phyloP scores from a whole-genome alignment of 2,797 vertebrate genomes.

The Notolabrus celidotus region DNA sequence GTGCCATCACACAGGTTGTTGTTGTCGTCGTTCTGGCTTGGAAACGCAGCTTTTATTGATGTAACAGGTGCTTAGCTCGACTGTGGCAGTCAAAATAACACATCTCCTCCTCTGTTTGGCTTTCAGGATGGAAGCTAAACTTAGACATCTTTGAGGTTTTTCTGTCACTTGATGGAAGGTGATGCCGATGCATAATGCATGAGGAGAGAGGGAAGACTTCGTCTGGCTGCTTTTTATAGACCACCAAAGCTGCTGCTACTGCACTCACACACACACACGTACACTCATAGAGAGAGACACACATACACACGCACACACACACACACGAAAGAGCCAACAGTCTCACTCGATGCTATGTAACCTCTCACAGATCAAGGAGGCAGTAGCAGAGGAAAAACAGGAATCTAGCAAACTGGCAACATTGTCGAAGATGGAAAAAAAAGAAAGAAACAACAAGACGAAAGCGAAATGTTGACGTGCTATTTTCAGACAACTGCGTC shows the following conservation, averaged over 20 bases:
- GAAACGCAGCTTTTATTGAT: conserved; percentile 82
- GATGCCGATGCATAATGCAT: conserved; percentile 98
- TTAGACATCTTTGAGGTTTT: conserved; percentile 95
- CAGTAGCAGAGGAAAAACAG: conserved; percentile 79
- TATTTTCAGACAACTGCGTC: conserved; percentile 81
- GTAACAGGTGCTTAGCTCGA: conserved; percentile 86
- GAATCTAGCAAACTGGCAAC: conserved; percentile 82
- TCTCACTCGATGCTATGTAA: conserved; percentile 82
- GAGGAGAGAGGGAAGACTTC: conserved; percentile 93
- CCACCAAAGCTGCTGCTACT: conserved; percentile 69
- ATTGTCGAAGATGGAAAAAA: conserved; percentile 69
- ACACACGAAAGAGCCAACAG: conserved; percentile 42
- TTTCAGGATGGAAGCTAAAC: conserved; percentile 87
- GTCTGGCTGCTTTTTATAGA: conserved; percentile 97
- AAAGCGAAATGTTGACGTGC: conserved; percentile 76
- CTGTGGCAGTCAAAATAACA: conserved; percentile 78
- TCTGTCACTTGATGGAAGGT: conserved; percentile 91
- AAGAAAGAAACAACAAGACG: conserved; percentile 65
- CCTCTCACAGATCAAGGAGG: conserved; percentile 84
- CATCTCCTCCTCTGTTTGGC: conserved; percentile 76
- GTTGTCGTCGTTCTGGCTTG: conserved; percentile 58
- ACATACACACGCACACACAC: conserved; percentile 17
- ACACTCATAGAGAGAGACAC: not conserved
- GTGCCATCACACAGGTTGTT: conserved; percentile 72
- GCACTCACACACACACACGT: conserved; percentile 30